Evolutionary conservation across 2,113 vertebrate species (phyloP), one percentile per base, ranked within the genome.

Genomic region (Eudyptes chrysolophus): DNA sequence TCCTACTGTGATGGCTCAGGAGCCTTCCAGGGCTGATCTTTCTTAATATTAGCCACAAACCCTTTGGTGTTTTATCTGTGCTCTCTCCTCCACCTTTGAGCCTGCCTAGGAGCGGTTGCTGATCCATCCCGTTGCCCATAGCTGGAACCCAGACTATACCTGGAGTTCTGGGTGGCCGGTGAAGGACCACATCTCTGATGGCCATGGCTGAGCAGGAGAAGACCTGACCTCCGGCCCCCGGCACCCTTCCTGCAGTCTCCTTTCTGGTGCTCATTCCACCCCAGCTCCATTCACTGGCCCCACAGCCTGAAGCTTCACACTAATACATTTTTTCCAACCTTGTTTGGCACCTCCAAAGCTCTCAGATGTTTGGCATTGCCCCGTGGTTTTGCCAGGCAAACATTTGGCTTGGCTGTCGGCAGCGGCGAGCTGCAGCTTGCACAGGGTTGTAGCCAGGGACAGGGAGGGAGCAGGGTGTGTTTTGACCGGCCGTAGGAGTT

Each of bases 361-460:
- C 48, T 61, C 46, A 24, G 78, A 13, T 24, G 29, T 52, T 84
- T 55, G 54, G 16, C 29, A 10, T 8, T 46, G 25, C 38, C 13
- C 44, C 0, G 0, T 16, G 49, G 8, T 24, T 48, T 62, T 40
- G 13, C 34, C 19, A 0, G 3, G 21, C 68, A 42, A 36, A 36
- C 25, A 0, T 29, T 18, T 10, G 42, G 18, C 52, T 65, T 82
- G 36, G 60, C 27, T 30, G 20, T 42, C 3, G 0, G 68, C 29
- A 9, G 42, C 1, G 2, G 30, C 2, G 1, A 82, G 42, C 42
- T 32, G 51, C 44, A 60, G 38, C 34, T 52, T 29, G 61, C 21
- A 26, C 2, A 13, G 52, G 44, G 34, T 21, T 52, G 48, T 60
- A 62, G 7, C 34, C 21, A 60, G 82, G 74, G 49, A 5, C 2